Evolutionary conservation across 2,797 vertebrate species (phyloP).

Genomic region (Tragopan temminckii): DNA sequence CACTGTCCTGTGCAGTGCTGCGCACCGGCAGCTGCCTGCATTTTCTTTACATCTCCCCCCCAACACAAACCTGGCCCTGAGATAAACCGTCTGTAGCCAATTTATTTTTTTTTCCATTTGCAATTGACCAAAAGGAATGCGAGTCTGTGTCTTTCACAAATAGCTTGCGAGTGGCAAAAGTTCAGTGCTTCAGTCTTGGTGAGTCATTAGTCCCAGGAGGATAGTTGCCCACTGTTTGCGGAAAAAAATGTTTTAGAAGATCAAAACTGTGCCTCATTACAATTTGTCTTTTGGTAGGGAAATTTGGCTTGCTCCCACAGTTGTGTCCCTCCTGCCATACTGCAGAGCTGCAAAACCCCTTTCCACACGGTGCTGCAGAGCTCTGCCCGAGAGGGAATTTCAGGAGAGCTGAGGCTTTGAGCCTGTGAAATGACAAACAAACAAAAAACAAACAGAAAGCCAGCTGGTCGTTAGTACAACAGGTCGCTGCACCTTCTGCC

Average conservation of each 20-base stretch:
- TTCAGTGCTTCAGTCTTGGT: constrained; percentile 2
- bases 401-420: not conserved
- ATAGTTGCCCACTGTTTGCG: constrained; percentile 1
- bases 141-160: constrained; percentile 46
- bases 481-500: not conserved
- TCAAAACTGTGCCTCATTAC: constrained; percentile 1
- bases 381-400: not conserved
- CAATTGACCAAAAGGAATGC: constrained; percentile 3
- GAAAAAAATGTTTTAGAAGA: constrained; percentile 32
- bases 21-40: not conserved
- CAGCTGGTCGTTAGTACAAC: not conserved
- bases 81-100: not conserved
- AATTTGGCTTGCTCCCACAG: not conserved
- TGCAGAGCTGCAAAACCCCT: constrained; percentile 4
- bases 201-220: constrained; percentile 28
- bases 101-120: not conserved
- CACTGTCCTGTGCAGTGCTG: not conserved
- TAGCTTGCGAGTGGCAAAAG: constrained; percentile 51
- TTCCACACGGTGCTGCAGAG: not conserved
- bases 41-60: not conserved
- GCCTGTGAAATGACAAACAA: not conserved
- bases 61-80: constrained; percentile 13
- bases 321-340: not conserved
- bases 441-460: not conserved
- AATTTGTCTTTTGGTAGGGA: constrained; percentile 7